Evolutionary conservation across 2,888 invertebrate species (phyloP).

Genomic region (Lutraria lutraria): DNA sequence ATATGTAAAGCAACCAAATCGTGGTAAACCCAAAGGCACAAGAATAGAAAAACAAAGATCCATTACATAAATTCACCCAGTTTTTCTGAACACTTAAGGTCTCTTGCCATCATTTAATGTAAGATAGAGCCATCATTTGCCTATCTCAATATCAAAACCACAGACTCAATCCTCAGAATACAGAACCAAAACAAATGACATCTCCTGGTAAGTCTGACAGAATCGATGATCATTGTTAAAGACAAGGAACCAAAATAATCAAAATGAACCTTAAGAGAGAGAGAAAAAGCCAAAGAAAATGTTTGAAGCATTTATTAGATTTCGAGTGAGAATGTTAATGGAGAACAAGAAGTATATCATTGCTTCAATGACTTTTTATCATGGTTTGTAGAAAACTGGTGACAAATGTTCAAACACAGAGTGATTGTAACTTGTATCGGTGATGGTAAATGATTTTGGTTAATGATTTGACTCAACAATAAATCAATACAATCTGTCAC

Average conservation of each 20-base stretch:
- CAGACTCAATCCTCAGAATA: neutral
- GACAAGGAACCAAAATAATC: conserved; percentile 21
- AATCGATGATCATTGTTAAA: conserved; percentile 10
- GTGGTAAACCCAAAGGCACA: neutral
- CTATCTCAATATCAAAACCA: neutral
- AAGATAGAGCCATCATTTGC: neutral
- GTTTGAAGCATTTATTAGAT: conserved; percentile 1
- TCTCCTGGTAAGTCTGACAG: conserved; percentile 2
- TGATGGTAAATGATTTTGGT: neutral
- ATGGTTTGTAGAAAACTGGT: neutral
- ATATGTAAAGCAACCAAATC: neutral
- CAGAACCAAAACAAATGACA: conserved; percentile 13
- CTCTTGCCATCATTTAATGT: neutral
- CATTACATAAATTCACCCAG: neutral
- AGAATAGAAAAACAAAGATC: neutral
- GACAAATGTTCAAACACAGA: neutral
- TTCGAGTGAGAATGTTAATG: conserved; percentile 16
- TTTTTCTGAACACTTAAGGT: neutral
- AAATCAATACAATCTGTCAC: conserved; percentile 16
- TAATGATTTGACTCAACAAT: neutral
- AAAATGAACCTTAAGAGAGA: conserved; percentile 8
- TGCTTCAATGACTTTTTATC: conserved; percentile 5
- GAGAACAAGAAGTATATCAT: neutral
- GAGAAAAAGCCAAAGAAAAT: neutral
- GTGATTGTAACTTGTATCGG: neutral